Conservation (phyloP, 30 jellyfish, hydroid and myxozoan species). For the Haliclystus octoradiatus region DNA sequence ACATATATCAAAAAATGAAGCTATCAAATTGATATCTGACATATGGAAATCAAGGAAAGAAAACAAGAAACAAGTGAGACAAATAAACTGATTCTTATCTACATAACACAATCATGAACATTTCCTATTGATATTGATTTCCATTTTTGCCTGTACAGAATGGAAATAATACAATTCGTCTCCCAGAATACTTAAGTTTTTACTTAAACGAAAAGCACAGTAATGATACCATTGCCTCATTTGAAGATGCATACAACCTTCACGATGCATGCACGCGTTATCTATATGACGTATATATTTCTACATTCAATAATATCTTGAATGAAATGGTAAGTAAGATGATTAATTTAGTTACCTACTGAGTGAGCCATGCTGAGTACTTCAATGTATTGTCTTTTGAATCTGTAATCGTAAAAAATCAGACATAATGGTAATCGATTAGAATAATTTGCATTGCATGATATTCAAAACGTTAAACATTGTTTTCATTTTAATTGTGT, state of each 20-base stretch:
- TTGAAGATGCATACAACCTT: constrained; percentile 92
- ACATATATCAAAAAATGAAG: constrained; percentile 57
- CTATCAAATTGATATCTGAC: constrained; percentile 51
- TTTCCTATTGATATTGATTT: no score
- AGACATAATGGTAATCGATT: no score
- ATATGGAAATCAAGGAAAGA: constrained; percentile 64
- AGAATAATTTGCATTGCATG: no score
- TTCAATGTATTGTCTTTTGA: no score
- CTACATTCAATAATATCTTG: constrained; percentile 35
- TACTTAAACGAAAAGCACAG: constrained; percentile 38
- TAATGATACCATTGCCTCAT: constrained; percentile 42
- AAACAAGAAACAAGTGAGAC: constrained; percentile 10
- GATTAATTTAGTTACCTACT: no score
- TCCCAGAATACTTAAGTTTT: constrained; percentile 38
- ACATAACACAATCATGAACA: constrained; percentile 7
- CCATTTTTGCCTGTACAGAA: no score
- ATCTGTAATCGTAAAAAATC: no score
- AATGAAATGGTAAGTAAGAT: constrained; percentile 34
- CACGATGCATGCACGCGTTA: constrained; percentile 79
- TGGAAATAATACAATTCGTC: constrained; percentile 10
- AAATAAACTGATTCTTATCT: constrained; percentile 18
- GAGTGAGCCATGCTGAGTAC: no score
- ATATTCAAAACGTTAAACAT: no score
- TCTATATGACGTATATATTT: constrained; percentile 43
- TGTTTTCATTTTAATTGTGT: no score